These are phyloP conservation scores for Hirtodrosophila duncani DNA, from an alignment of 2,888 invertebrate genomes.

Conservation along the genomic window DNA sequence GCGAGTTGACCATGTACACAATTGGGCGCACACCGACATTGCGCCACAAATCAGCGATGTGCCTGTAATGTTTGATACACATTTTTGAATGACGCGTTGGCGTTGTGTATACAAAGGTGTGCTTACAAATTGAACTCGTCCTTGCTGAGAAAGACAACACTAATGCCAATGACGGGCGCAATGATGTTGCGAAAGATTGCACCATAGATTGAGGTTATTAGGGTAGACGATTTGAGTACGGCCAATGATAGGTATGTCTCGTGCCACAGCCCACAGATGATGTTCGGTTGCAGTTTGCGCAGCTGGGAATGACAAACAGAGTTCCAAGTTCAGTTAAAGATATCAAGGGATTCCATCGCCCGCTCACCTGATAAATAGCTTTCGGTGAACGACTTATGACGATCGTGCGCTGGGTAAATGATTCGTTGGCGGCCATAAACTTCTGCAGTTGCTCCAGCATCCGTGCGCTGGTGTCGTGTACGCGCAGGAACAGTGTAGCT, in stretches of 20 bases:
- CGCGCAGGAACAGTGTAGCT: conserved; percentile 74
- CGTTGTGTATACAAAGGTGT: background rate
- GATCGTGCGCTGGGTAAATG: conserved; percentile 73
- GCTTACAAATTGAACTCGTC: conserved; percentile 78
- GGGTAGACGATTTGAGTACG: conserved; percentile 76
- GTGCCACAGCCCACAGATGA: conserved; percentile 78
- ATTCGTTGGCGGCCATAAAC: conserved; percentile 64
- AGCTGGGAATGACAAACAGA: conserved; percentile 49
- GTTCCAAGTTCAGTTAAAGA: background rate
- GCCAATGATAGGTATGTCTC: conserved; percentile 75
- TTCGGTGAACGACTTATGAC: conserved; percentile 76
- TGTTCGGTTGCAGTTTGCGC: conserved; percentile 76
- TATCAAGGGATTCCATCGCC: too few species aligned
- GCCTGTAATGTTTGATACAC: conserved; percentile 71
- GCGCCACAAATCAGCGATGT: conserved; percentile 78
- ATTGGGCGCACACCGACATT: conserved; percentile 78
- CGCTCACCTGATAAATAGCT: conserved; percentile 76
- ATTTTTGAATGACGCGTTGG: too few species aligned
- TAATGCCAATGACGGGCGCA: conserved; percentile 77
- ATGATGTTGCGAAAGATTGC: conserved; percentile 78
- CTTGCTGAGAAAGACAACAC: conserved; percentile 77
- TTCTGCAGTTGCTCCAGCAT: conserved; percentile 74
- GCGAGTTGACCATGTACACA: conserved; percentile 78
- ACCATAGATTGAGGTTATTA: conserved; percentile 77
- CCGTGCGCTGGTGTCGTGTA: conserved; percentile 73